Percentiles rank a stretch among this genome's conserved stretches.
phyloP scores from a whole-genome alignment of 1,140 invertebrate genomes.

The Drosophila teissieri region DNA sequence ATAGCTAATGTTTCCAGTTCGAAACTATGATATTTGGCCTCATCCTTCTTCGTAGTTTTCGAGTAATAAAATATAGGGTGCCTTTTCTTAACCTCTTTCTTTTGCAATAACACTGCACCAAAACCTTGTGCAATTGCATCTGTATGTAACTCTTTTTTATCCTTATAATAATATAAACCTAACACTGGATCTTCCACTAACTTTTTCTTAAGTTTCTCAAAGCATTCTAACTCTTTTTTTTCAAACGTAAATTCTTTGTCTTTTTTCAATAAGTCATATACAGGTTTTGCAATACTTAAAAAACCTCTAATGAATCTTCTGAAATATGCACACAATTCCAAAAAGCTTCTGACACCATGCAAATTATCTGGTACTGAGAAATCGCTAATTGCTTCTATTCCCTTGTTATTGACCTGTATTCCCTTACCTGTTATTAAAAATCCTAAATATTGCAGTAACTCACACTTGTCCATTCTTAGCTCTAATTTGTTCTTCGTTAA shows the following conservation, averaged over 20 bases:
- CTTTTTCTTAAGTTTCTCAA: no score
- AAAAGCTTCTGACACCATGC: slow-evolving; percentile 1
- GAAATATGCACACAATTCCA: not conserved
- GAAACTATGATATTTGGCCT: not conserved
- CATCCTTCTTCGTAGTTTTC: no score
- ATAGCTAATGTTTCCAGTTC: no score
- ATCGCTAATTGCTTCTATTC: no score
- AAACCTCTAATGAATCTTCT: not conserved
- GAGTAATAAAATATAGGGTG: no score
- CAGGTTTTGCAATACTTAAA: no score
- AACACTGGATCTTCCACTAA: not conserved
- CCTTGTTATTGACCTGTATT: no score
- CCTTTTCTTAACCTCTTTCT: not conserved
- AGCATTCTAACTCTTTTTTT: not conserved
- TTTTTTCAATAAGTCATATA: no score
- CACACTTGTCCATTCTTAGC: not conserved
- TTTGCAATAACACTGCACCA: not conserved
- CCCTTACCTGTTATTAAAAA: not conserved
- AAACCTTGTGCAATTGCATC: not conserved
- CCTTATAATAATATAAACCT: not conserved
- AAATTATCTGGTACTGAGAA: not conserved
- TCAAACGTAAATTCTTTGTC: no score
- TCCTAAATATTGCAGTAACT: not conserved
- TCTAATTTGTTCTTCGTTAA: no score
- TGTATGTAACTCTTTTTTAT: not conserved